These are phyloP conservation scores for Leptodactylus fuscus DNA, from an alignment of 2,113 vertebrate genomes.

Conservation along the genomic window DNA sequence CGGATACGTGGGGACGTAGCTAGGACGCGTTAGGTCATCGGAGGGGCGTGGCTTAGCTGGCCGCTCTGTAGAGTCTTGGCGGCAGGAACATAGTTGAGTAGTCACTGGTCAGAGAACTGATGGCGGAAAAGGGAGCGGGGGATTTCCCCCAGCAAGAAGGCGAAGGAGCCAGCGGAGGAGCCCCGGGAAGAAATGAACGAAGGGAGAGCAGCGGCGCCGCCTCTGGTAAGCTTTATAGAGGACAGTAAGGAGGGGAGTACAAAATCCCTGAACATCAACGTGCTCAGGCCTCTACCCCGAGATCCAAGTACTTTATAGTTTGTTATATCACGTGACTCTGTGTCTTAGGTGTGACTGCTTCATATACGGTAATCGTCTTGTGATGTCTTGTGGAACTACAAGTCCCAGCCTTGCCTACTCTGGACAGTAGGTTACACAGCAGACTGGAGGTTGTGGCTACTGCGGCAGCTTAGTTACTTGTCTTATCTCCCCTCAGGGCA, in stretches of 20 bases:
- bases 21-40: not conserved
- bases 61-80: not conserved
- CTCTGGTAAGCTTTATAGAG: not conserved
- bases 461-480: too few relatives aligned
- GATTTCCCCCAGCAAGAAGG: not conserved
- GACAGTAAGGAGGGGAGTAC: not conserved
- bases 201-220: not conserved
- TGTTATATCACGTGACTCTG: too few relatives aligned
- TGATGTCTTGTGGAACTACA: not conserved
- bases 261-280: not conserved
- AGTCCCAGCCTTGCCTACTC: not conserved
- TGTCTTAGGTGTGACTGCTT: not conserved
- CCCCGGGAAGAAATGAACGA: not conserved
- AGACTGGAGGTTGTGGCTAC: not conserved
- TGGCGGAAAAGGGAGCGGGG: conserved; percentile 50
- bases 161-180: not conserved
- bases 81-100: not conserved
- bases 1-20: not conserved
- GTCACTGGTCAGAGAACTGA: not conserved
- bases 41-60: not conserved
- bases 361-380: not conserved
- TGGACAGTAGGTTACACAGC: too few relatives aligned
- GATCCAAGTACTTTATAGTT: not conserved
- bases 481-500: too few relatives aligned
- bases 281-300: not conserved